A percentile compares a stretch with the other conserved stretches of the same genome.
phyloP scores from a whole-genome alignment of 2,888 invertebrate genomes.

The Metopia argyrocephala region DNA sequence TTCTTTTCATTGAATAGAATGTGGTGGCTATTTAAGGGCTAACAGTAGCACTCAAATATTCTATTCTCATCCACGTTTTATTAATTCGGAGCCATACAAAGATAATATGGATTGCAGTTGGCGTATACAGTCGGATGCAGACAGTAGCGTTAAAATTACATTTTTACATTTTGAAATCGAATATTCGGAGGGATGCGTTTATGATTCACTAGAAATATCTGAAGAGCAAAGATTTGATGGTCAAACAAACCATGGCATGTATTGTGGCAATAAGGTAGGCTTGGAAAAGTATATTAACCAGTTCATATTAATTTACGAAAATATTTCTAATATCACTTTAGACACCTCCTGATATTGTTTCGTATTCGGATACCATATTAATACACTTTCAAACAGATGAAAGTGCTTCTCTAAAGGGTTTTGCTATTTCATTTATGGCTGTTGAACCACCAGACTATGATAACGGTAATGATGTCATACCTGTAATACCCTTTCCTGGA shows the following conservation, averaged over 20 bases:
- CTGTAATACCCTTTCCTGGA: conserved; percentile 77
- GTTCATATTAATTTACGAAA: neutral
- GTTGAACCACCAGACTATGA: conserved; percentile 81
- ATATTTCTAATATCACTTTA: conserved; percentile 72
- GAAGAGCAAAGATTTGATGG: conserved; percentile 84
- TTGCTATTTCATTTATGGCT: conserved; percentile 91
- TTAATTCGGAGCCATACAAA: conserved; percentile 93
- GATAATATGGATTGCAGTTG: conserved; percentile 95
- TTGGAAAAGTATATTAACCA: too few relatives aligned
- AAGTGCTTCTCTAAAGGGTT: conserved; percentile 93
- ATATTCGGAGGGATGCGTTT: conserved; percentile 93
- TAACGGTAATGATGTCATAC: conserved; percentile 72
- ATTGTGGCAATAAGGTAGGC: conserved; percentile 93
- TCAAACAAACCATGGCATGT: conserved; percentile 85
- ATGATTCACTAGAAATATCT: conserved; percentile 94
- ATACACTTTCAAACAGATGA: conserved; percentile 94
- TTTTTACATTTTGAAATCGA: conserved; percentile 88
- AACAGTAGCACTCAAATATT: conserved; percentile 88
- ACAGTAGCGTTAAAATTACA: conserved; percentile 89
- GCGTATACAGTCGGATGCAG: conserved; percentile 91
- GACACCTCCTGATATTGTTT: conserved; percentile 92
- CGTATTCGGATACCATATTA: conserved; percentile 91
- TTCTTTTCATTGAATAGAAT: too few relatives aligned
- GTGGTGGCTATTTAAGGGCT: conserved; percentile 94
- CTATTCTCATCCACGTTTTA: conserved; percentile 96